phyloP scores from a whole-genome alignment of 2,888 invertebrate genomes.

The Coenonympha arcania region DNA sequence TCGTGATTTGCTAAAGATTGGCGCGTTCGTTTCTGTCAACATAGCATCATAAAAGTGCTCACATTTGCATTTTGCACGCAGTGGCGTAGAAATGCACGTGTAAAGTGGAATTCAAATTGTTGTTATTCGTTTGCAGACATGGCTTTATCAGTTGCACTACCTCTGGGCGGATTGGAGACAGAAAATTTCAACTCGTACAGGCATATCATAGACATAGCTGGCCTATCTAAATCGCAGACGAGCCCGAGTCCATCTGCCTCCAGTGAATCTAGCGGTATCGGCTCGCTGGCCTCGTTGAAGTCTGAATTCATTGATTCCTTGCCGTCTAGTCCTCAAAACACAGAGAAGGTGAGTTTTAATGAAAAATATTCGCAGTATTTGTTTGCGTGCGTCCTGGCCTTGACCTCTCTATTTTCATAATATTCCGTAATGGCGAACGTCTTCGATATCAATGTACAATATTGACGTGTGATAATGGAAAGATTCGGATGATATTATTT shows the following conservation, averaged over 20 bases:
- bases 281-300: constrained; percentile 73
- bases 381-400: constrained; percentile 72
- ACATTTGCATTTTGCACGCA: too few species aligned
- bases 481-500: constrained; percentile 34
- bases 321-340: constrained; percentile 71
- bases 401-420: constrained; percentile 75
- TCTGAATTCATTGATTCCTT: constrained; percentile 68
- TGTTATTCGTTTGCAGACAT: constrained; percentile 67
- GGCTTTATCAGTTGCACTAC: constrained; percentile 77
- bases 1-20: constrained; percentile 52
- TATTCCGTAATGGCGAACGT: constrained; percentile 72
- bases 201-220: constrained; percentile 71
- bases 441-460: constrained; percentile 59
- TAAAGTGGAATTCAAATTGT: constrained; percentile 53
- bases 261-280: constrained; percentile 77
- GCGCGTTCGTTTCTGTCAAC: constrained; percentile 71
- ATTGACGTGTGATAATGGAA: constrained; percentile 54
- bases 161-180: constrained; percentile 72
- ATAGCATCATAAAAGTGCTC: constrained; percentile 53
- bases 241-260: constrained; percentile 74
- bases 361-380: constrained; percentile 46
- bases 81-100: constrained; percentile 61
- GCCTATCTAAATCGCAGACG: constrained; percentile 63
- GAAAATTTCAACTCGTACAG: constrained; percentile 69
- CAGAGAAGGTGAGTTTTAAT: constrained; percentile 70